These are phyloP conservation scores for Drosophila neocordata DNA, from an alignment of 1,140 invertebrate genomes.

Conservation along the genomic window DNA sequence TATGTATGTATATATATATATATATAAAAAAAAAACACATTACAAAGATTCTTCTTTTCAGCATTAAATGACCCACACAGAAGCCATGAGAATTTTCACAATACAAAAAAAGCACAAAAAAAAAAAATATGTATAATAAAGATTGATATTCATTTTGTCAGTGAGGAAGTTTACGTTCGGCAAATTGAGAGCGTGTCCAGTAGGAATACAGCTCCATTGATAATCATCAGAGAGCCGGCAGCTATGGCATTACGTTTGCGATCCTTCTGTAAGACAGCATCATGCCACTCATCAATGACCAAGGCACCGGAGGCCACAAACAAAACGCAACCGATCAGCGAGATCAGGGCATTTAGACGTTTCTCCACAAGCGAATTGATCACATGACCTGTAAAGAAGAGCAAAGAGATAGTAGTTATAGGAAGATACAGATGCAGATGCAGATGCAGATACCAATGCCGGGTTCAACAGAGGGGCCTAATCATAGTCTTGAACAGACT, in stretches of 20 bases:
- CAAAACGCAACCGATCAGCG: slow-evolving; percentile 86
- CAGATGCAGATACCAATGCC: too few species aligned
- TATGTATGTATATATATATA: neutral
- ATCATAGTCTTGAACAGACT: slow-evolving; percentile 63
- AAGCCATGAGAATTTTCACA: slow-evolving; percentile 56
- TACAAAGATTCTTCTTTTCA: slow-evolving; percentile 55
- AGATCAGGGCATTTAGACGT: slow-evolving; percentile 81
- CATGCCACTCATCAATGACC: slow-evolving; percentile 84
- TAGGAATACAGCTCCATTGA: slow-evolving; percentile 88
- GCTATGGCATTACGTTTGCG: slow-evolving; percentile 86
- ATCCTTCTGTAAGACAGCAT: slow-evolving; percentile 64
- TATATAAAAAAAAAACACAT: slow-evolving; percentile 31
- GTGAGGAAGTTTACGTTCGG: slow-evolving; percentile 69
- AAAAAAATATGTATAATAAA: slow-evolving; percentile 14
- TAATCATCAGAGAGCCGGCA: slow-evolving; percentile 88
- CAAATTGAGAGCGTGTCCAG: slow-evolving; percentile 88
- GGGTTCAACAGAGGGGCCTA: neutral
- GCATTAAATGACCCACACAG: slow-evolving; percentile 37
- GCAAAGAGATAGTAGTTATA: neutral
- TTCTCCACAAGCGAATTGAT: slow-evolving; percentile 75
- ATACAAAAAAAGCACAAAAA: slow-evolving; percentile 29
- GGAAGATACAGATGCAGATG: neutral
- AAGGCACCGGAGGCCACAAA: slow-evolving; percentile 89
- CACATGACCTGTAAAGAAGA: slow-evolving; percentile 84
- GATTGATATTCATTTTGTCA: neutral